Percentiles rank a stretch among this genome's conserved stretches.
Evolutionary conservation across 1,140 invertebrate genomes (phyloP).

Genomic region (Micrasema longulum): DNA sequence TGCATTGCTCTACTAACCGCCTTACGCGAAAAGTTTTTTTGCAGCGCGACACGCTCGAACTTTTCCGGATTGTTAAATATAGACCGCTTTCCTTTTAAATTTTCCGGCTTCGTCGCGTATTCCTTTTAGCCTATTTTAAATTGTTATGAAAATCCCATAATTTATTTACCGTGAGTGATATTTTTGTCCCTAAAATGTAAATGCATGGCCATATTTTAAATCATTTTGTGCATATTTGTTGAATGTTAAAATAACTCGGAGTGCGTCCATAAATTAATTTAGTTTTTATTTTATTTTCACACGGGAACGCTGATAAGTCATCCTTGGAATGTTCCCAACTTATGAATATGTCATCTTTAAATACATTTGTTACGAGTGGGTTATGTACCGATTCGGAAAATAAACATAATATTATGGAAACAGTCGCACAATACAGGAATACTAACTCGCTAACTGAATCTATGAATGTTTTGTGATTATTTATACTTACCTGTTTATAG

Average conservation of each 20-base stretch:
- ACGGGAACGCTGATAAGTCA: conserved; percentile 21
- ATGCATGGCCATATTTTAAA: background rate
- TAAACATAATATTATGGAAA: background rate
- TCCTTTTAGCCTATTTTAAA: background rate
- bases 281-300: conserved; percentile 37
- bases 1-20: conserved; percentile 37
- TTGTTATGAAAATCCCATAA: no score
- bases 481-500: background rate
- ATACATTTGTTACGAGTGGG: conserved; percentile 6
- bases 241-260: background rate
- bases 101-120: conserved; percentile 14
- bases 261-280: conserved; percentile 17
- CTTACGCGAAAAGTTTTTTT: background rate
- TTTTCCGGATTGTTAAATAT: conserved; percentile 39
- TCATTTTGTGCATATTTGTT: background rate
- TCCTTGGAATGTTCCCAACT: conserved; percentile 32
- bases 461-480: background rate
- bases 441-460: background rate
- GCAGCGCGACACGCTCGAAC: conserved; percentile 10
- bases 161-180: no score
- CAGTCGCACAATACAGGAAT: background rate
- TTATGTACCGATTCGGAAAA: background rate
- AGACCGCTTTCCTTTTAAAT: conserved; percentile 30
- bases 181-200: conserved; percentile 14
- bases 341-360: conserved; percentile 4